Percentiles rank a stretch among this genome's conserved stretches.
phyloP scores from a whole-genome alignment of 1,140 invertebrate species.

The Bombus fervidus region DNA sequence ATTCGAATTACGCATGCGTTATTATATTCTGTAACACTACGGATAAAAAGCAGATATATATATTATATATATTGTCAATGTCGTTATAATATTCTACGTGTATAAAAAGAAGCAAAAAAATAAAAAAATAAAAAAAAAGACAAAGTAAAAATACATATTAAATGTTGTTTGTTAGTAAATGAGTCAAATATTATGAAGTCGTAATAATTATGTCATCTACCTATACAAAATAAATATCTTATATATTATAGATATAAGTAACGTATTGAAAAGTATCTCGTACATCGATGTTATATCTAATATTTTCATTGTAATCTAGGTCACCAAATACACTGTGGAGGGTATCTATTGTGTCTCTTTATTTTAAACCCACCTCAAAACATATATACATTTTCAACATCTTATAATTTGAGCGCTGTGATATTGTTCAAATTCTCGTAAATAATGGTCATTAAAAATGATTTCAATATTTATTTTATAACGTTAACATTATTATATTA shows the following conservation, averaged over 20 bases:
- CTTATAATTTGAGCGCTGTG: background rate
- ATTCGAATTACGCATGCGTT: constrained; percentile 54
- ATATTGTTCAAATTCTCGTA: background rate
- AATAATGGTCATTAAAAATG: too few relatives aligned
- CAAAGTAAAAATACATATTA: constrained; percentile 65
- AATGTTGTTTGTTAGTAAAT: constrained; percentile 73
- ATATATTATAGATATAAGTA: constrained; percentile 64
- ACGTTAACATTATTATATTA: too few relatives aligned
- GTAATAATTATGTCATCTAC: constrained; percentile 66
- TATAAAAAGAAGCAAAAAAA: constrained; percentile 56
- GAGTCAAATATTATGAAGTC: constrained; percentile 64
- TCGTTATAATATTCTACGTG: constrained; percentile 67
- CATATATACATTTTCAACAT: too few relatives aligned
- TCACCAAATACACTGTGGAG: constrained; percentile 76
- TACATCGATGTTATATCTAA: constrained; percentile 72
- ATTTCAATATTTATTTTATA: too few relatives aligned
- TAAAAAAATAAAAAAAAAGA: constrained; percentile 43
- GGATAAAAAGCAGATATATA: constrained; percentile 51
- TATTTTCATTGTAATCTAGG: constrained; percentile 75
- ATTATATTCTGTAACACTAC: constrained; percentile 60
- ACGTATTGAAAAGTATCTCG: constrained; percentile 67
- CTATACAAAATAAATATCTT: constrained; percentile 68
- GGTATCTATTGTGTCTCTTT: constrained; percentile 45
- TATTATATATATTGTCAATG: constrained; percentile 60
- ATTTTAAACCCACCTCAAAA: background rate